Conservation (phyloP, 2,888 invertebrate species). For the Nymphalis c-album region DNA sequence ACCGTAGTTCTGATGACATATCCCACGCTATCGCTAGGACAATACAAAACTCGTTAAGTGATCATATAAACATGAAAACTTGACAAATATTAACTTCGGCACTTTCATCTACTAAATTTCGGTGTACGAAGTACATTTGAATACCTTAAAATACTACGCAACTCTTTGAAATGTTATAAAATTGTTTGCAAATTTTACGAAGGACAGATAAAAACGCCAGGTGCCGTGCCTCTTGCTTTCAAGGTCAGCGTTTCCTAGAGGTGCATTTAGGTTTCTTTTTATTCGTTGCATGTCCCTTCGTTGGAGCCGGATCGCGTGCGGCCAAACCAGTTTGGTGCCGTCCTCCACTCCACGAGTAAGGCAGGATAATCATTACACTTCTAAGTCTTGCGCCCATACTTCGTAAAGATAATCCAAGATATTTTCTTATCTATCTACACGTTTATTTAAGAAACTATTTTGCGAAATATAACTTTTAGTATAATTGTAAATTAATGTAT, state of each 20-base stretch:
- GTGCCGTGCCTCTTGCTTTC: slow-evolving; percentile 76
- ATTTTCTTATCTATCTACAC: not conserved
- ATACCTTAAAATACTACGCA: not conserved
- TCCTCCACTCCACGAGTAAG: slow-evolving; percentile 67
- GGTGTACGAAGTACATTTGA: not conserved
- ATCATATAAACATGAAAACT: not conserved
- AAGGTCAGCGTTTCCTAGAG: slow-evolving; percentile 81
- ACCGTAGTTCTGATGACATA: slow-evolving; percentile 42
- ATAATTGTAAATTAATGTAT: not conserved
- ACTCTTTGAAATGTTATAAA: slow-evolving; percentile 56
- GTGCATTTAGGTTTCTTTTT: slow-evolving; percentile 80
- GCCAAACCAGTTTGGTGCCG: slow-evolving; percentile 75
- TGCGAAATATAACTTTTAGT: not conserved
- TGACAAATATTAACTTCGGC: slow-evolving; percentile 23
- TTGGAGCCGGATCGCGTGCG: slow-evolving; percentile 74
- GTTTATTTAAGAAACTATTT: not conserved
- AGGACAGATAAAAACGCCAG: slow-evolving; percentile 79
- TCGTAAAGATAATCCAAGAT: not conserved
- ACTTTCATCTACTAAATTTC: not conserved
- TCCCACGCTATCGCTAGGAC: slow-evolving; percentile 25
- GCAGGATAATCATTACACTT: slow-evolving; percentile 60
- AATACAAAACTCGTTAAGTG: not conserved
- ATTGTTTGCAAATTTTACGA: slow-evolving; percentile 73
- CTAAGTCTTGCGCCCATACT: slow-evolving; percentile 49
- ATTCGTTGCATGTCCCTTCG: slow-evolving; percentile 76